Base-by-base conservation (phyloP, 2,797 vertebrate genomes). In the Liasis olivaceus region DNA sequence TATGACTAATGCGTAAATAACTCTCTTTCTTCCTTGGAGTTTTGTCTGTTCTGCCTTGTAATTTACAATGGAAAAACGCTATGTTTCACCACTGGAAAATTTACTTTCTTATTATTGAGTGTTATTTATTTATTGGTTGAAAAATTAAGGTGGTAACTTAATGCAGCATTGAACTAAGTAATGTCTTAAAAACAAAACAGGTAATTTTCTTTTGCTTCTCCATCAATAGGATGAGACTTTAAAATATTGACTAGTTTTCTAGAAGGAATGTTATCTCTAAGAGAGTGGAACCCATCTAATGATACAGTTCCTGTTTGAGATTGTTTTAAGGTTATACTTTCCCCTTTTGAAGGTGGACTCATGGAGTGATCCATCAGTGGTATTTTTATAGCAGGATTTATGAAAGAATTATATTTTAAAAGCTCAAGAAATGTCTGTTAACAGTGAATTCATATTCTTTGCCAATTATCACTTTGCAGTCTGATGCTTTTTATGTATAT, bases 381-480 rank as follows among this genome's bases (percentile, higher is more conserved):
- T 85, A 17, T 11, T 86, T 60, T 69, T 89, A 51, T 26, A 17
- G 36, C 72, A 77, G 72, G 42, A 81, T n/a, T 60, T 60, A 77
- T n/a, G 1, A 64, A 64, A 13, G 14, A 64, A 20, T 54, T 31
- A 12, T 42, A n/a, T 85, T 84, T 36, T 15, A n/a, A 86, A 93
- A 87, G 95, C 93, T n/a, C 3, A 31, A 5, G 84, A 90, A 63
- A 22, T 69, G 2, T 3, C 47, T 84, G 12, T 24, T 2, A 42
- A 81, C 54, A 24, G 0, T 3, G 8, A 6, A 4, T 66, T 94
- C 91, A 91, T 95, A 2, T 0, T 87, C 88, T 58, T 62, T 66
- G 60, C 89, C 89, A 81, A 91, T 95, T 95, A 87, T 94, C 92
- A 95, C 66, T 93, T 94, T 94, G 77, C 87, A 31, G 66, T 4